These are phyloP conservation scores for Meiosimyza decipiens DNA, from an alignment of 2,888 invertebrate species.

Conservation along the genomic window DNA sequence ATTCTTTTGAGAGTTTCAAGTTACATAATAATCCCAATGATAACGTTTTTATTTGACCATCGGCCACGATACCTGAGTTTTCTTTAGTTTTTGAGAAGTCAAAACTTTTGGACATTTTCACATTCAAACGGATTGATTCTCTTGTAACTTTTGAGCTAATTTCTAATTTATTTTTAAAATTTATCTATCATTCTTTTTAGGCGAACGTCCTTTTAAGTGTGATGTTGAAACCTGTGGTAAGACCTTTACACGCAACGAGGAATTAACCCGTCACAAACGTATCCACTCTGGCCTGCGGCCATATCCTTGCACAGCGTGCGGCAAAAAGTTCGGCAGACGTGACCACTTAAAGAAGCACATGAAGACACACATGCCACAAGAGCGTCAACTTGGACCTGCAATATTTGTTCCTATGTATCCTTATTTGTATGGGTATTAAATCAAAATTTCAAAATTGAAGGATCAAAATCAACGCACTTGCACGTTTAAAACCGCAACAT, in stretches of 20 bases:
- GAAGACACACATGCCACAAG: slow-evolving; percentile 80
- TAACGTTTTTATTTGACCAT: too few species aligned
- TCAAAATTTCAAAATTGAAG: background rate
- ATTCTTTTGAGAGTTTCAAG: too few species aligned
- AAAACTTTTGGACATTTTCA: too few species aligned
- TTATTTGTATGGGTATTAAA: slow-evolving; percentile 72
- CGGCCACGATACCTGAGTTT: too few species aligned
- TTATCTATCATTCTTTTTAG: slow-evolving; percentile 63
- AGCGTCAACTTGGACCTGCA: slow-evolving; percentile 73
- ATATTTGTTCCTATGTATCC: slow-evolving; percentile 73
- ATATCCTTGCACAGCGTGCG: slow-evolving; percentile 87
- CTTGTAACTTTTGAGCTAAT: too few species aligned
- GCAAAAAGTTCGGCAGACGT: slow-evolving; percentile 91
- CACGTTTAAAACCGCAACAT: slow-evolving; percentile 53
- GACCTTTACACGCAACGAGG: slow-evolving; percentile 91
- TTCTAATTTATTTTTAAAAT: too few species aligned
- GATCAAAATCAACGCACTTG: slow-evolving; percentile 54
- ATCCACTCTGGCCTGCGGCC: slow-evolving; percentile 90
- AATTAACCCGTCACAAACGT: slow-evolving; percentile 89
- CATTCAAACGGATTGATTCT: too few species aligned
- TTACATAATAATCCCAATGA: too few species aligned
- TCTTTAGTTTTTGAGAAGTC: too few species aligned
- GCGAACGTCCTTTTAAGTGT: slow-evolving; percentile 89
- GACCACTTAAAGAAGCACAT: slow-evolving; percentile 96
- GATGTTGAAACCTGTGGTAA: slow-evolving; percentile 88